phyloP scores from a whole-genome alignment of 2,797 vertebrate species.

The Xenopus petersii region DNA sequence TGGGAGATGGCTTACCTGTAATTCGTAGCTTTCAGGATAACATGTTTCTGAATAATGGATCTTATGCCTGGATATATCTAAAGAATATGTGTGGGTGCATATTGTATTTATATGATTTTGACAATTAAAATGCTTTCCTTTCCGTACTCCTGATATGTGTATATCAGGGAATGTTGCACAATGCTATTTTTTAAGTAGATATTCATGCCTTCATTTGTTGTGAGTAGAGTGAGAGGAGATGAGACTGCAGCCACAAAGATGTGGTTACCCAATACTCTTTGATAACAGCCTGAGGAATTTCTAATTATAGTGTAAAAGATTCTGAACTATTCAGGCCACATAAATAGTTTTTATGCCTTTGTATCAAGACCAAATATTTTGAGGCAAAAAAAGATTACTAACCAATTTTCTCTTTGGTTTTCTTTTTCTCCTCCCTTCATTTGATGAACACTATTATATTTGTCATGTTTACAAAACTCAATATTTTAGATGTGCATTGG shows the following conservation, averaged over 20 bases:
- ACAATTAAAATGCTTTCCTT: no score
- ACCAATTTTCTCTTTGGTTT: background rate
- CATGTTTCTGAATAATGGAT: no score
- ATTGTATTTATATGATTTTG: no score
- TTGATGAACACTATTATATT: background rate
- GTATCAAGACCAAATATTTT: conserved; percentile 36
- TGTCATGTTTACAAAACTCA: no score
- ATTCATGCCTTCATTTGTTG: conserved; percentile 8
- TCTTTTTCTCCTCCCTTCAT: background rate
- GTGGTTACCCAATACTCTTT: conserved; percentile 36
- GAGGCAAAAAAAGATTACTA: conserved; percentile 7
- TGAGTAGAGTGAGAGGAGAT: conserved; percentile 12
- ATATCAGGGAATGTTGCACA: no score
- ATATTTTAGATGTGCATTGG: no score
- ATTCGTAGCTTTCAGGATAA: no score
- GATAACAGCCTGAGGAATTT: conserved; percentile 38
- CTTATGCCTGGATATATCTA: no score
- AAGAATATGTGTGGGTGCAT: no score
- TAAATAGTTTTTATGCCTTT: conserved; percentile 27
- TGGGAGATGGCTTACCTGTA: no score
- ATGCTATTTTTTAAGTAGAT: background rate
- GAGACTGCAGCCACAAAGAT: conserved; percentile 35
- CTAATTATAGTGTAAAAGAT: conserved; percentile 37
- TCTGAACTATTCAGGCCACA: conserved; percentile 24
- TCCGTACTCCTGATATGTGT: no score